Evolutionary conservation across 1,140 invertebrate genomes (phyloP), one percentile per base, ranked within the genome.

Genomic region (Druon quercuslanigerum): DNA sequence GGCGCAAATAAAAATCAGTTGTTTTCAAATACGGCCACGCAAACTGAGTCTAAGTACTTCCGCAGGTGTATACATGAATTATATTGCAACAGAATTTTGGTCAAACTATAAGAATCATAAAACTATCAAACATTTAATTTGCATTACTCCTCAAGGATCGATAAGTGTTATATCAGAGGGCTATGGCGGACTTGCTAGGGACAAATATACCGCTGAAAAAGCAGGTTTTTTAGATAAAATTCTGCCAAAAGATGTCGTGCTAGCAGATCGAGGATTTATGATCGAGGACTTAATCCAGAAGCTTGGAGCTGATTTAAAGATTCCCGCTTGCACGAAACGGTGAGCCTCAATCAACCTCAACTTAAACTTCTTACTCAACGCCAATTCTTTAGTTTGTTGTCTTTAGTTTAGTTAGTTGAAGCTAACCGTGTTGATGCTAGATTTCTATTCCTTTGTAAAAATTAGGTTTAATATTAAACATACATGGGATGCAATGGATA

Each of bases 121-220:
- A 66, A 85, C 85, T 12, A 50, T 79, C 0, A 89, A 88, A 71
- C 83, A 82, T 78, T 73, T 89, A 13, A 77, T 88, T 19, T 86
- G 78, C 20, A 86, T 84, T 56, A 84, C 84, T 33, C 87, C 86
- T 33, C 82, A 83, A 71, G 87, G 86, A 14, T 74, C 78, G 25
- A 82, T 89, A n/a, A 83, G 76, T 56, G 88, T 78, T 76, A 72
- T 87, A 16, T 87, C 87, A 13, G 77, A 82, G 77, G 77, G 79
- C n/a, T 88, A 77, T 74, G 82, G 82, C 66, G 87, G 86, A 12
- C 76, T 83, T 50, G 73, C 80, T 4, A 82, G 76, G 79, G 86
- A 87, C 71, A 79, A 81, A 52, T 82, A 75, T 71, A 83, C 88
- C 19, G 83, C 84, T 1, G 74, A 84, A 77, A 52, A 84, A 9